phyloP scores from a whole-genome alignment of 2,797 vertebrate species.

The Sorex maritimensis region DNA sequence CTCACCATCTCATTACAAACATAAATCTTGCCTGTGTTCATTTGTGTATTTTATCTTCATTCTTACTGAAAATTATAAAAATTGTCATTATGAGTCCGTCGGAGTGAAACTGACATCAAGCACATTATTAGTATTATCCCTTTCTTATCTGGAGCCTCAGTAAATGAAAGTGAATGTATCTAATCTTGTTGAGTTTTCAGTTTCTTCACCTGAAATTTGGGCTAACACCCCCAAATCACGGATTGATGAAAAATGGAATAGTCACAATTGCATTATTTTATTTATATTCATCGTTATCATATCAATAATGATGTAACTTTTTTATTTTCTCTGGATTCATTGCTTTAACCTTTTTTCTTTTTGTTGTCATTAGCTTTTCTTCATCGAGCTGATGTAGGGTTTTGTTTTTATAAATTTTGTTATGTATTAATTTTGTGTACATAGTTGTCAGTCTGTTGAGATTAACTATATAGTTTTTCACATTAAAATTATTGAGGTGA shows the following conservation, averaged over 20 bases:
- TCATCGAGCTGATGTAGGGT: neutral
- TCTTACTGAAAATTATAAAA: neutral
- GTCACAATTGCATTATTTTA: neutral
- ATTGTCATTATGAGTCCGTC: neutral
- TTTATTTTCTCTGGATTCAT: neutral
- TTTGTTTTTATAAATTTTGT: slow-evolving; percentile 17
- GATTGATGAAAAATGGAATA: neutral
- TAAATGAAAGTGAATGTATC: slow-evolving; percentile 5
- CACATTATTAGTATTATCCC: neutral
- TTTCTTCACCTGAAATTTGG: slow-evolving; percentile 50
- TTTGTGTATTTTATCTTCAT: neutral
- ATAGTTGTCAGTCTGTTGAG: slow-evolving; percentile 26
- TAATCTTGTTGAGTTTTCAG: slow-evolving; percentile 2
- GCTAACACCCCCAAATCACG: neutral
- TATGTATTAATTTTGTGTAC: neutral
- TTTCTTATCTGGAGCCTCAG: neutral
- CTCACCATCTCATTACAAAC: neutral
- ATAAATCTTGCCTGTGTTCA: neutral
- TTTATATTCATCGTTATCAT: too few relatives aligned
- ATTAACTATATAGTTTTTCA: slow-evolving; percentile 36
- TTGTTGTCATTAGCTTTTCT: slow-evolving; percentile 9
- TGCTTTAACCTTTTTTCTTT: neutral
- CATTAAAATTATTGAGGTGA: neutral
- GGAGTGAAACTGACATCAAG: neutral
- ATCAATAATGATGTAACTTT: neutral